Base-by-base conservation (phyloP, 2,888 invertebrate species). In the Ichneumoninae sp. region DNA sequence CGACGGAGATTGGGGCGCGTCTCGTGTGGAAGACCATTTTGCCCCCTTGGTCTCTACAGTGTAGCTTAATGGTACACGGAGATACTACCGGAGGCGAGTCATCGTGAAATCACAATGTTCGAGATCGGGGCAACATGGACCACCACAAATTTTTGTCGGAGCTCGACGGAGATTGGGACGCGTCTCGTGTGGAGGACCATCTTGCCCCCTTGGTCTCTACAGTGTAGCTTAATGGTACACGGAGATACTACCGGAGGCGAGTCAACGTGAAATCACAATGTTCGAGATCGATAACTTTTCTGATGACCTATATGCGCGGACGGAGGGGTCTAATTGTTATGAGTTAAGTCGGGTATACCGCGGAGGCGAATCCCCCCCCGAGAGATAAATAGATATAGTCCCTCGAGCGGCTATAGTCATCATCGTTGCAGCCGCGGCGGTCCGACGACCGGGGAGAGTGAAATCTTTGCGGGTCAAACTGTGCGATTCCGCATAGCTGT, bases 401-500 rank as follows among this genome's bases (percentile, higher is more conserved):
- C 5, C 74, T 50, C 19, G 44, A 60, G 26, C 60, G 30, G 40
- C 57, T 30, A 44, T 52, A 54, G 47, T 33, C 44, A 36, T 72
- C 36, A 16, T 52, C 52, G 16, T 36, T 16, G 47, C 40, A 60
- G 60, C 44, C 40, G 40, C 77, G 68, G 68, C 47, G 77, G 62
- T 30, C 52, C 52, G 40, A 47, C 60, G 77, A 70, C 54, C 22
- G 65, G 36, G 22, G 66, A 78, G 81, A 70, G 77, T 78, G 82
- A 81, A 85, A 86, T 83, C 80, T 81, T 82, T 66, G 74, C 70
- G 81, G 81, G 80, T 82, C 82, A 83, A 85, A 78, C 80, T 68
- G 50, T 52, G 36, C 62, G 80, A 80, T 83, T 83, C 57, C 68
- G 60, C 68, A 47, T 72, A 69, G 77, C 71, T 52, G 26, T 78